Evolutionary conservation across 2,888 invertebrate genomes (phyloP).

Genomic region (Psococerastis gibbosa): DNA sequence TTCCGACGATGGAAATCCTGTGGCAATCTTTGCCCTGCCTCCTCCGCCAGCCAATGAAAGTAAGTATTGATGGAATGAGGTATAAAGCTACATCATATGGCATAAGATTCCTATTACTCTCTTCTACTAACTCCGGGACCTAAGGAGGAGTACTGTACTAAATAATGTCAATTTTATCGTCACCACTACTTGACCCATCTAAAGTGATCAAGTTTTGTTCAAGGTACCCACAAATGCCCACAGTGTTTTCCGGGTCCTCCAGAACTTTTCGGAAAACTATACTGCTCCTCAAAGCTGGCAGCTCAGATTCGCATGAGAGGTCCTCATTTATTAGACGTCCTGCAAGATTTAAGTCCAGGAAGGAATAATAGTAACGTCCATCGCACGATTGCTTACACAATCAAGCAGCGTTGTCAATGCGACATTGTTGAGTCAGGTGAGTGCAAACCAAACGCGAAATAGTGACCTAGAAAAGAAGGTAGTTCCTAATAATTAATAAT

Average conservation of each 20-base stretch:
- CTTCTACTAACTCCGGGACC: too few species aligned
- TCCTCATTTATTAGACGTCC: neutral
- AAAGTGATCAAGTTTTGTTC: neutral
- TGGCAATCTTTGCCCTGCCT: constrained; percentile 26
- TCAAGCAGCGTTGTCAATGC: neutral
- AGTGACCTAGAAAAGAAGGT: too few species aligned
- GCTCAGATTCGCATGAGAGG: neutral
- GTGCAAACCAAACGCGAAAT: neutral
- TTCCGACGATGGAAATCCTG: constrained; percentile 29
- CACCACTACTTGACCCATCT: neutral
- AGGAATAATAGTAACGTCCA: neutral
- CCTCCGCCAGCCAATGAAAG: too few species aligned
- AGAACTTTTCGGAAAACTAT: constrained; percentile 1
- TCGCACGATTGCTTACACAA: neutral
- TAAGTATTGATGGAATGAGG: too few species aligned
- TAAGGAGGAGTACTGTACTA: neutral
- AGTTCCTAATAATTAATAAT: too few species aligned
- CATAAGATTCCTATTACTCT: too few species aligned
- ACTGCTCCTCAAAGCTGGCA: neutral
- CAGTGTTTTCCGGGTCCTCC: neutral
- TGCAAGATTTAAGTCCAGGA: neutral
- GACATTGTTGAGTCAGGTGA: neutral
- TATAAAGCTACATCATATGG: too few species aligned
- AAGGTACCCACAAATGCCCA: constrained; percentile 1
- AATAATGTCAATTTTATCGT: neutral